Percentiles rank a stretch among this genome's conserved stretches.
Conservation (phyloP, 1,140 invertebrate genomes). For the Rhysida immarginata region DNA sequence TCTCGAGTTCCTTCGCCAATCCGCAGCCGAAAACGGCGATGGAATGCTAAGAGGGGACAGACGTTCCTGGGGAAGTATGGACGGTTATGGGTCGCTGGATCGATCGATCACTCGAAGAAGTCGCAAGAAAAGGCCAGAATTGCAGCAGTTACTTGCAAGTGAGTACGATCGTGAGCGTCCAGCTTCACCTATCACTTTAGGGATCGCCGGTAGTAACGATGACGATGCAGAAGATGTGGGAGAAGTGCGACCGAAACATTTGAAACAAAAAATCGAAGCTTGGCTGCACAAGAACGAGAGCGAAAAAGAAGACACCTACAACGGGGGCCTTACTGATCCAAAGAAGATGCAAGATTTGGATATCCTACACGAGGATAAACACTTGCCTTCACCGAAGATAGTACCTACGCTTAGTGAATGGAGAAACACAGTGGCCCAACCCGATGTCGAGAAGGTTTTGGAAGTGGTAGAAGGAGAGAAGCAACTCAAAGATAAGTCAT, state of each 20-base stretch:
- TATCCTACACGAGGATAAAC: slow-evolving; percentile 48
- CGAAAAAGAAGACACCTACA: slow-evolving; percentile 38
- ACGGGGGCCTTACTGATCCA: slow-evolving; percentile 6
- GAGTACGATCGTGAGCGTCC: slow-evolving; percentile 54
- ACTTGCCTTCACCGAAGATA: slow-evolving; percentile 20
- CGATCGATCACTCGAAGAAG: slow-evolving; percentile 69
- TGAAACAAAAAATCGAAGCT: slow-evolving; percentile 74
- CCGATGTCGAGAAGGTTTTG: slow-evolving; percentile 64
- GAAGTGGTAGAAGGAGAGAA: slow-evolving; percentile 63
- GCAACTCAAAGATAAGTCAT: slow-evolving; percentile 44
- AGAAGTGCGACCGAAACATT: slow-evolving; percentile 39
- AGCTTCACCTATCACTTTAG: slow-evolving; percentile 39
- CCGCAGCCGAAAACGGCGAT: slow-evolving; percentile 50
- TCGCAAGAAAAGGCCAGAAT: slow-evolving; percentile 47
- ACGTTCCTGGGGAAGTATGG: slow-evolving; percentile 67
- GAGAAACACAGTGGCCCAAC: slow-evolving; percentile 57
- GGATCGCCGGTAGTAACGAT: too few species aligned
- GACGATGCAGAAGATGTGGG: slow-evolving; percentile 18
- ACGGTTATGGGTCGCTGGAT: slow-evolving; percentile 39
- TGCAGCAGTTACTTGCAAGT: slow-evolving; percentile 43
- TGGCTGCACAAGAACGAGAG: slow-evolving; percentile 77
- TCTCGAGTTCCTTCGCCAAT: slow-evolving; percentile 59
- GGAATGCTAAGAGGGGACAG: too few species aligned
- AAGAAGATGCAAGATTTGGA: slow-evolving; percentile 32
- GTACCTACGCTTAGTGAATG: slow-evolving; percentile 63